Conservation (phyloP, 2,113 vertebrate species). For the Lophius piscatorius region DNA sequence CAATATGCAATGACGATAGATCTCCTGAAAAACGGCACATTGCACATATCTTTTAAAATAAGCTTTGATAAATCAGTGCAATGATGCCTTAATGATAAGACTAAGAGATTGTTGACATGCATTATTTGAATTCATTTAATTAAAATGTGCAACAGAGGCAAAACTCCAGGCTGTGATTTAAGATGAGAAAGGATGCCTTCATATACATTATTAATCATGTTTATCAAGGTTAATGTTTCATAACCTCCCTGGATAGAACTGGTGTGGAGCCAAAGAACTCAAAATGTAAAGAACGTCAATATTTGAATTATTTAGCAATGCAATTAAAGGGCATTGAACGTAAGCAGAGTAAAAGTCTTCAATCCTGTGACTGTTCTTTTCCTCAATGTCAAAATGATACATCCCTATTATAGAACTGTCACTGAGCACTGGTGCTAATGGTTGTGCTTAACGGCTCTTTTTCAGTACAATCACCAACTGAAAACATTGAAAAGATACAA, state of each 20-base stretch:
- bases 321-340: constrained; percentile 13
- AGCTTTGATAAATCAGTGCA: too few relatives aligned
- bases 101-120: too few relatives aligned
- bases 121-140: too few relatives aligned
- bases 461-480: background rate
- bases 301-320: constrained; percentile 20
- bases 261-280: constrained; percentile 4
- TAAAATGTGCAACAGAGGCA: constrained; percentile 9
- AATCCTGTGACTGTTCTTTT: too few relatives aligned
- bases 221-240: constrained; percentile 21
- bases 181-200: background rate
- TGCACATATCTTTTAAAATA: too few relatives aligned
- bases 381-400: too few relatives aligned
- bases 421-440: constrained; percentile 17
- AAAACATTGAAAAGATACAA: background rate
- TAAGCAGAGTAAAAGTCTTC: constrained; percentile 2
- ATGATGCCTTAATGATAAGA: too few relatives aligned
- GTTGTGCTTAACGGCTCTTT: too few relatives aligned
- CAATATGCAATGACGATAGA: too few relatives aligned
- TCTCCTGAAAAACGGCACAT: too few relatives aligned
- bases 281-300: constrained; percentile 4
- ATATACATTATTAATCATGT: constrained; percentile 14
- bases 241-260: constrained; percentile 12
- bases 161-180: background rate
- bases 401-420: constrained; percentile 6